A percentile compares a stretch with the other conserved stretches of the same genome.
Conservation (phyloP, 2,113 vertebrate species). For the Varanus komodoensis region DNA sequence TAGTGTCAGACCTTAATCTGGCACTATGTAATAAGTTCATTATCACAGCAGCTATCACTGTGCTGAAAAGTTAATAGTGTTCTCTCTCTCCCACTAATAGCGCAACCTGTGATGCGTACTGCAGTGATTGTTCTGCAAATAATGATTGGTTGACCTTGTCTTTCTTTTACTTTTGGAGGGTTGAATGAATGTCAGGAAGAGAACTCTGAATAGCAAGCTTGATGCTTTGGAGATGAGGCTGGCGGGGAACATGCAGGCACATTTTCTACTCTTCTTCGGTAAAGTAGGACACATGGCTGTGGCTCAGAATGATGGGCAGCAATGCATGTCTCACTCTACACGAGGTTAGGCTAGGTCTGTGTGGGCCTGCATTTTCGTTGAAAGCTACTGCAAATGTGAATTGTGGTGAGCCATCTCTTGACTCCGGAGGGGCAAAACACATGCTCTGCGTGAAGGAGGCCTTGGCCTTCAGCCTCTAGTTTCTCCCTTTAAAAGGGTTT, state of each 20-base stretch:
- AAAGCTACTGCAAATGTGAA: background rate
- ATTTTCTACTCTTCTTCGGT: background rate
- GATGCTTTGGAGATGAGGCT: background rate
- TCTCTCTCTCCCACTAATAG: background rate
- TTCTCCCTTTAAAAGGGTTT: background rate
- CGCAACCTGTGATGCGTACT: background rate
- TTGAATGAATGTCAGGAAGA: background rate
- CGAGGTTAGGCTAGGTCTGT: background rate
- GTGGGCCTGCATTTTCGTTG: background rate
- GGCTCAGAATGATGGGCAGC: background rate
- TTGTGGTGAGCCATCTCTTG: background rate
- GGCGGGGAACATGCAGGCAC: background rate
- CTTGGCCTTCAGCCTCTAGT: no score
- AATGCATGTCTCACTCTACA: no score
- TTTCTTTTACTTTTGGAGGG: background rate
- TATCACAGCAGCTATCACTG: background rate
- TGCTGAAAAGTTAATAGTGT: constrained; percentile 1
- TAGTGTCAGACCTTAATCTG: background rate
- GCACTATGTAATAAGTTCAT: background rate
- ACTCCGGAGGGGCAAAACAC: background rate
- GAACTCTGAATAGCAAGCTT: background rate
- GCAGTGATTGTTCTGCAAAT: background rate
- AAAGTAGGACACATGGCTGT: background rate
- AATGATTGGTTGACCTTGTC: background rate
- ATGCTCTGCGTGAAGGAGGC: background rate